Evolutionary conservation across 1,140 invertebrate genomes (phyloP).

Genomic region (Zaprionus ghesquierei): DNA sequence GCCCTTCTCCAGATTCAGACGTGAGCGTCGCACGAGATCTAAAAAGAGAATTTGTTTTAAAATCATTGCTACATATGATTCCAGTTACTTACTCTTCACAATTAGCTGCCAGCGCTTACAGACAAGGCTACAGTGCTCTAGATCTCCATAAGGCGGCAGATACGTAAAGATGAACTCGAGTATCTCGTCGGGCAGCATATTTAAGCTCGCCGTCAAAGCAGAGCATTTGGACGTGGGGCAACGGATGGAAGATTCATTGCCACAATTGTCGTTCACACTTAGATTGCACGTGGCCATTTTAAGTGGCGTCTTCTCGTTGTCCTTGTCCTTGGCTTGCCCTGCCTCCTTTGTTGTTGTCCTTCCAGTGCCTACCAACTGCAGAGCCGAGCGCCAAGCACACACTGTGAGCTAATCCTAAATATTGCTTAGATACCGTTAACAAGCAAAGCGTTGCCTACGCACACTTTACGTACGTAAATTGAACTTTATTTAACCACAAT

Average conservation of each 20-base stretch:
- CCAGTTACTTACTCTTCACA: constrained; percentile 88
- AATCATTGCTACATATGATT: neutral
- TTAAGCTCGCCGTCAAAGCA: constrained; percentile 39
- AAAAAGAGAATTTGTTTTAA: neutral
- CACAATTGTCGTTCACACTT: constrained; percentile 51
- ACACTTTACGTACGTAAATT: neutral
- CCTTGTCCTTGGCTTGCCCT: neutral
- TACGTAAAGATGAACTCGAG: constrained; percentile 95
- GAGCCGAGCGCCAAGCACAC: neutral
- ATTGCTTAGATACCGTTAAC: neutral
- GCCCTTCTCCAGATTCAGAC: constrained; percentile 74
- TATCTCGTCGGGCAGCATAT: constrained; percentile 93
- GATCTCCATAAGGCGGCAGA: constrained; percentile 94
- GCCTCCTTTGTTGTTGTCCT: constrained; percentile 16
- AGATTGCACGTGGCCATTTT: constrained; percentile 60
- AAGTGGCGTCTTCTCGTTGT: constrained; percentile 17
- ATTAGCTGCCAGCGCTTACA: constrained; percentile 92
- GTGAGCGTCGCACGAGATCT: constrained; percentile 78
- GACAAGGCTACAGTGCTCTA: constrained; percentile 92
- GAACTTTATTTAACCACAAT: constrained; percentile 11
- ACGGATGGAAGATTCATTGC: constrained; percentile 10
- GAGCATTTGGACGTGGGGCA: constrained; percentile 6
- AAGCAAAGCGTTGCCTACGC: constrained; percentile 1
- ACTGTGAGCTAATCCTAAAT: neutral
- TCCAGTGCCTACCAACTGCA: constrained; percentile 9